These are phyloP conservation scores for Protomyctophum bolini DNA, from an alignment of 2,113 vertebrate species.

Conservation along the genomic window DNA sequence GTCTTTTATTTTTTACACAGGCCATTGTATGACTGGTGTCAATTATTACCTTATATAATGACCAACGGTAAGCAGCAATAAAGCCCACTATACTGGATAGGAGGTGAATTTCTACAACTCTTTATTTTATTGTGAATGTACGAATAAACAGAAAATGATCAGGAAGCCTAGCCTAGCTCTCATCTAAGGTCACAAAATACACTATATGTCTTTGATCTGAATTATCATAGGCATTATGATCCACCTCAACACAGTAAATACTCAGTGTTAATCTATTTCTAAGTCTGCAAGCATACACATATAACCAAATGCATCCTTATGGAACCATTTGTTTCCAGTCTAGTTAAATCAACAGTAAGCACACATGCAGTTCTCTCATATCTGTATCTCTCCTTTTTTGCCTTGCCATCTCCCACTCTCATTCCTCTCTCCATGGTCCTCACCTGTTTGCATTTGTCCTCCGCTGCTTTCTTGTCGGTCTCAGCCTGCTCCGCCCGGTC, in stretches of 20 bases:
- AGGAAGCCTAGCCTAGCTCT: too few species aligned
- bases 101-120: too few species aligned
- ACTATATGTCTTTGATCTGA: too few species aligned
- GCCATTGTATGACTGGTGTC: slow-evolving; percentile 44
- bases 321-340: too few species aligned
- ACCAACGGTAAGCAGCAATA: too few species aligned
- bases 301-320: background rate
- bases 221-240: too few species aligned
- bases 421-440: slow-evolving; percentile 1
- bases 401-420: background rate
- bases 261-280: background rate
- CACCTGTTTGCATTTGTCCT: slow-evolving; percentile 96
- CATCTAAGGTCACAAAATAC: too few species aligned
- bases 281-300: background rate
- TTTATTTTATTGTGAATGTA: too few species aligned
- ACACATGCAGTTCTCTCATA: background rate
- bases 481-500: slow-evolving; percentile 95
- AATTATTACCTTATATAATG: too few species aligned
- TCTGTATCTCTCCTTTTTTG: background rate
- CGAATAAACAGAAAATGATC: too few species aligned
- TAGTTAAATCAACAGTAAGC: too few species aligned
- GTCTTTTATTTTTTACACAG: background rate
- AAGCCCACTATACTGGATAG: too few species aligned
- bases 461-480: slow-evolving; percentile 91
- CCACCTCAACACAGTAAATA: background rate